These are phyloP conservation scores for Otocyon megalotis DNA, from an alignment of 2,113 vertebrate genomes.

Conservation along the genomic window DNA sequence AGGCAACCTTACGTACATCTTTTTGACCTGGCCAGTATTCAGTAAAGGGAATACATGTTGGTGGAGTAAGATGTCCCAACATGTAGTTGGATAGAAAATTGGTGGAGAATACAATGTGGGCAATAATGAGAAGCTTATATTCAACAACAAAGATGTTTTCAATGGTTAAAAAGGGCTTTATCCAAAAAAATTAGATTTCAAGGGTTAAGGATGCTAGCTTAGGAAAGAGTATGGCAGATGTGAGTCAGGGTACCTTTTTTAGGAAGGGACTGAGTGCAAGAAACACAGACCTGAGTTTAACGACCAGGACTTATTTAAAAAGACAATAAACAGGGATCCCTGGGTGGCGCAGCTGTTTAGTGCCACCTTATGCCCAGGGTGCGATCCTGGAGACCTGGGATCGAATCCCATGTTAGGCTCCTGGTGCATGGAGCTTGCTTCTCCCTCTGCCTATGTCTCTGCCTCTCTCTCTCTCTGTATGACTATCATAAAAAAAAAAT, in stretches of 20 bases:
- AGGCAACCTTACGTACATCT: background rate
- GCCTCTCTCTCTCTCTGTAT: too few relatives aligned
- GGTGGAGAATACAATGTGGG: background rate
- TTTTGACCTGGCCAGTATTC: constrained; percentile 16
- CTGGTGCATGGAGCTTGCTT: too few relatives aligned
- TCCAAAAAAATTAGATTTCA: background rate
- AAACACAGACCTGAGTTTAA: background rate
- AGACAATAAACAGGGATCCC: background rate
- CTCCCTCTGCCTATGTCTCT: too few relatives aligned
- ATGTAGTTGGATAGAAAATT: background rate
- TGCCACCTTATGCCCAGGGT: too few relatives aligned
- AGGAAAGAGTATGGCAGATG: background rate
- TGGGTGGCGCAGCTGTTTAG: too few relatives aligned
- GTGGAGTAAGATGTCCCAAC: background rate
- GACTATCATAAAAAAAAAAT: too few relatives aligned
- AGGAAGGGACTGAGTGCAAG: background rate
- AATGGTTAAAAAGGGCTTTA: background rate
- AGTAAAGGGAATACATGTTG: background rate
- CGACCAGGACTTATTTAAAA: background rate
- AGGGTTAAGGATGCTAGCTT: constrained; percentile 23
- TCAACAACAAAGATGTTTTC: background rate
- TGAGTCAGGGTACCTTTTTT: constrained; percentile 24
- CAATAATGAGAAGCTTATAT: background rate
- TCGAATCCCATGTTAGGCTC: too few relatives aligned
- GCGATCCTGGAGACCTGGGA: too few relatives aligned